Conservation (phyloP, 2,888 invertebrate species). For the Chloroclystis v-ata region DNA sequence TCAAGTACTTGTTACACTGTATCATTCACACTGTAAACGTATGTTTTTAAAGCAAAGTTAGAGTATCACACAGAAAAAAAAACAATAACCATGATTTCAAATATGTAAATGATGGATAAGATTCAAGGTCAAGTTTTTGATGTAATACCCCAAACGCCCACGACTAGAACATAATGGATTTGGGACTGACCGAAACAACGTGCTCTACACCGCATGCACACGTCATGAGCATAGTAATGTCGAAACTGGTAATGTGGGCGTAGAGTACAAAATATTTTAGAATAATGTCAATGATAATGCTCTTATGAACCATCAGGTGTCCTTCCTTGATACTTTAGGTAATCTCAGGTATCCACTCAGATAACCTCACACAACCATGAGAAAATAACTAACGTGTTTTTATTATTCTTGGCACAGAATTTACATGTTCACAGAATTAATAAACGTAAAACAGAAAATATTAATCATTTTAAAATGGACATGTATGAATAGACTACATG, state of each 20-base stretch:
- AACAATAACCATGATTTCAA: conserved; percentile 28
- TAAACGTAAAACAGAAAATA: conserved; percentile 46
- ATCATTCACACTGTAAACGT: too few species aligned
- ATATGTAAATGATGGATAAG: conserved; percentile 18
- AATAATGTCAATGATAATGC: conserved; percentile 13
- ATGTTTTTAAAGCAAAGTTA: too few species aligned
- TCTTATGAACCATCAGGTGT: not conserved
- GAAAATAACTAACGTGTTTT: conserved; percentile 23
- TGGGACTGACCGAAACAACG: conserved; percentile 38
- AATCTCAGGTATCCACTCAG: conserved; percentile 4
- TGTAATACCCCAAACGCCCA: conserved; percentile 39
- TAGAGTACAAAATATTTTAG: conserved; percentile 26
- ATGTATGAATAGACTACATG: conserved; percentile 24
- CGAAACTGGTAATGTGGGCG: conserved; percentile 40
- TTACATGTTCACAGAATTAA: conserved; percentile 47
- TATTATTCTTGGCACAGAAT: conserved; percentile 51
- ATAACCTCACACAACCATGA: conserved; percentile 20
- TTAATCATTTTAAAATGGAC: conserved; percentile 46
- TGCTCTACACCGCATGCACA: conserved; percentile 36
- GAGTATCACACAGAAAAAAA: conserved; percentile 29
- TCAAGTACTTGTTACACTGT: too few species aligned
- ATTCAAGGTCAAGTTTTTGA: conserved; percentile 42
- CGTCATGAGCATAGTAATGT: conserved; percentile 38
- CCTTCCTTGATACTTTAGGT: conserved; percentile 1
- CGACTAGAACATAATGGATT: conserved; percentile 35